Evolutionary conservation across 1,140 invertebrate genomes (phyloP).

Genomic region (Drosophila ironensis): DNA sequence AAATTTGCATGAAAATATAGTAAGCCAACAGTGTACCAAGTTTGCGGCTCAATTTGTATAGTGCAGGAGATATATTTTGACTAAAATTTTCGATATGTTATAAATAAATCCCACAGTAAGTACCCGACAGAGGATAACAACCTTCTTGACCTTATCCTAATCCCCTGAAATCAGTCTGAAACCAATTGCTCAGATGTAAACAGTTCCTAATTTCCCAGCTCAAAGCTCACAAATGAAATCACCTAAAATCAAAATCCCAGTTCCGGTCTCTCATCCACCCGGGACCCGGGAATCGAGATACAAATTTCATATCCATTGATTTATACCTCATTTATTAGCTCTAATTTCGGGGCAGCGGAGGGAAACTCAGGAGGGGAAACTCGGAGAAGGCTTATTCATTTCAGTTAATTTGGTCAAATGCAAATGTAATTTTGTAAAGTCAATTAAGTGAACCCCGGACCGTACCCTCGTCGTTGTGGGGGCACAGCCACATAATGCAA

Average conservation of each 20-base stretch:
- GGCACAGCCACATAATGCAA: constrained; percentile 46
- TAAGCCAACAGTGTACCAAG: too few species aligned
- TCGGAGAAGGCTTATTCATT: constrained; percentile 13
- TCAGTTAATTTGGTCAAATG: constrained; percentile 57
- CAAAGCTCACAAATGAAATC: neutral
- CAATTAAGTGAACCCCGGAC: constrained; percentile 50
- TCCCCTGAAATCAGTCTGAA: too few species aligned
- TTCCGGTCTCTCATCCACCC: neutral
- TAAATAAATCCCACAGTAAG: too few species aligned
- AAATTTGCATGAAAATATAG: too few species aligned
- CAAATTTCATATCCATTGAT: constrained; percentile 14
- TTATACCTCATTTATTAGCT: constrained; percentile 31
- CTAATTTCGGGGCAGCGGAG: neutral
- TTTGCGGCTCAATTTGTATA: too few species aligned
- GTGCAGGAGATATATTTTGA: too few species aligned
- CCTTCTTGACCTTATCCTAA: too few species aligned
- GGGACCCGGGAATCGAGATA: neutral
- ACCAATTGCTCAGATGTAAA: neutral
- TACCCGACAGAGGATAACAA: too few species aligned
- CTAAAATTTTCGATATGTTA: too few species aligned
- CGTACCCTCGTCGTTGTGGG: neutral
- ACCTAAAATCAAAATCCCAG: neutral
- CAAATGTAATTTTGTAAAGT: constrained; percentile 73
- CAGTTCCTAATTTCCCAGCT: neutral
- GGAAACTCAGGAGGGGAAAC: neutral